Evolutionary conservation across 2,888 invertebrate genomes (phyloP), one percentile per base, ranked within the genome.

Genomic region (Drosophila niveifrons): DNA sequence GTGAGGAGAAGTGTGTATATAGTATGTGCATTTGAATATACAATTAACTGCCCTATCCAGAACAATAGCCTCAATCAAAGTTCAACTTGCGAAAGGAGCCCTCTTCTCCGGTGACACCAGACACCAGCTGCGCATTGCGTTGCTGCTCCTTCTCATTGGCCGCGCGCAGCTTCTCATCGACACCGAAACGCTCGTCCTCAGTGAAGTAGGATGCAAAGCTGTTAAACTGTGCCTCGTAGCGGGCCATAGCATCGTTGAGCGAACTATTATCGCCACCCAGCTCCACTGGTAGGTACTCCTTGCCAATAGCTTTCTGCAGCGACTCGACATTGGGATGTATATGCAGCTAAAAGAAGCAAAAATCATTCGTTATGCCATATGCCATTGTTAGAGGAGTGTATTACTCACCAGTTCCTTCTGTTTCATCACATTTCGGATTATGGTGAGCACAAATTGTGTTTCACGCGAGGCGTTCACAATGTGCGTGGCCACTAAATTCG

Each of bases 201-300:
- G 69, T 69, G 51, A 92, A 92, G 64, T 90, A 92, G 2, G 58
- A 10, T 3, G 69, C 68, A 59, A 86, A 91, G 13, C 74, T 73
- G 8, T 51, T 53, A 13, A 92, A 51, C 29, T 82, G 80, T 8
- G 72, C 36, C 69, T 90, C 89, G 58, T 80, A 90, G 29, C 69
- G 71, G n/a, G 75, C 6, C 6, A 82, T 65, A 4, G 82, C 80
- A 6, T 90, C 89, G n/a, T 68, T 71, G 4, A 94, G 84, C 47
- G 93, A 92, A 72, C 94, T 93, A 72, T 93, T 94, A 2, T 93
- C 92, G 23, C 96, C 96, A n/a, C 95, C 95, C 83, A 95, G 95
- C 85, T 96, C 95, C 1, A 86, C 91, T 1, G 95, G 95, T 36
- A 95, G 90, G 57, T 94, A 92, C 15, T 94, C 93, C 84, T 94